phyloP scores from a whole-genome alignment of 2,888 invertebrate species.

The Eudemis profundana region DNA sequence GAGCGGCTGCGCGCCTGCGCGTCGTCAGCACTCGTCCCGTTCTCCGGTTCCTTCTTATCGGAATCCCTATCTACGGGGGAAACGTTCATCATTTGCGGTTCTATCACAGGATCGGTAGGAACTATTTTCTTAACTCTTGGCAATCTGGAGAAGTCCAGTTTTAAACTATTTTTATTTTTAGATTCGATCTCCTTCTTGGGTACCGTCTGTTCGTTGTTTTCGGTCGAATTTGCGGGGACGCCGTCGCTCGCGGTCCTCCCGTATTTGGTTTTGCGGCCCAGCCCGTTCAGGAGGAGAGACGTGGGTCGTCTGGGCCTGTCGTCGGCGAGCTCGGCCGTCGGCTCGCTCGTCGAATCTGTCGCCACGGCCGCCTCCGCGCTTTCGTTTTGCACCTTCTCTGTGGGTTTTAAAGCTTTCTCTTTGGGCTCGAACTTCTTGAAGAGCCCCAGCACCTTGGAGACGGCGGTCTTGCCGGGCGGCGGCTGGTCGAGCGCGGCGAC shows the following conservation, averaged over 20 bases:
- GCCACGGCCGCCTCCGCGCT: conserved; percentile 53
- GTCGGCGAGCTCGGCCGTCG: conserved; percentile 53
- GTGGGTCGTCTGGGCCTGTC: conserved; percentile 84
- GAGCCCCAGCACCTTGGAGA: conserved; percentile 91
- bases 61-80: conserved; percentile 68
- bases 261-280: conserved; percentile 81
- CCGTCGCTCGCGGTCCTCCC: conserved; percentile 79
- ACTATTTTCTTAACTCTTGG: conserved; percentile 86
- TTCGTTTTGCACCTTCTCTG: conserved; percentile 63
- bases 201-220: conserved; percentile 61
- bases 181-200: conserved; percentile 68
- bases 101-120: conserved; percentile 85
- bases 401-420: conserved; percentile 68
- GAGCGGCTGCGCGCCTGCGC: conserved; percentile 70
- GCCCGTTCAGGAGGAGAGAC: conserved; percentile 82
- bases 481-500: conserved; percentile 79
- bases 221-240: conserved; percentile 56
- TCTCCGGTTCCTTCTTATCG: conserved; percentile 70
- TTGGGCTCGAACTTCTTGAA: conserved; percentile 90
- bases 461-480: conserved; percentile 86
- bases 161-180: conserved; percentile 81
- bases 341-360: conserved; percentile 54
- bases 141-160: conserved; percentile 87
- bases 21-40: conserved; percentile 57
- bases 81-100: conserved; percentile 76